Conservation (phyloP, 2,888 invertebrate genomes). For the Ypsolopha sequella region DNA sequence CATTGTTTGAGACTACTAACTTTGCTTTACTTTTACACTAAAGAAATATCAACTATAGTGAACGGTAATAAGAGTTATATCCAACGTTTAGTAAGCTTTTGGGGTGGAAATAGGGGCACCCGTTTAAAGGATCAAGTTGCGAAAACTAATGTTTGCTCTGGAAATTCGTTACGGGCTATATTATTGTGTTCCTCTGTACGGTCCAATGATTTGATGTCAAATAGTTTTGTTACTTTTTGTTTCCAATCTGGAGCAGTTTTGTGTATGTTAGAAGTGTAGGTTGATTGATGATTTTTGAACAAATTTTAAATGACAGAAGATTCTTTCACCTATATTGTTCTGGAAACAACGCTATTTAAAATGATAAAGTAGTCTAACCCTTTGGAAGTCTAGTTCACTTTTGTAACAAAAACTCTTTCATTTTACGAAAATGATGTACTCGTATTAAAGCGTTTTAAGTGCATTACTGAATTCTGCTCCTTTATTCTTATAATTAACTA, state of each 20-base stretch:
- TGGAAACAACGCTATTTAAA: no score
- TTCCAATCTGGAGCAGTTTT: constrained; percentile 1
- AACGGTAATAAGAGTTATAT: constrained; percentile 10
- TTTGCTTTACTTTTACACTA: background rate
- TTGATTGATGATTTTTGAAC: background rate
- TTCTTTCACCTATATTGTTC: no score
- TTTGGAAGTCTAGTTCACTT: no score
- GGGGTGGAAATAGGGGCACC: constrained; percentile 41
- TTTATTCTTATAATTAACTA: no score
- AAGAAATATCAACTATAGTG: constrained; percentile 16
- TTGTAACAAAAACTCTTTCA: no score
- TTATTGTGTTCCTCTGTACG: constrained; percentile 36
- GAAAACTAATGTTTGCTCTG: constrained; percentile 62
- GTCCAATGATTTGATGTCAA: constrained; percentile 46
- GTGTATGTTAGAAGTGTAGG: background rate
- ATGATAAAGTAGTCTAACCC: no score
- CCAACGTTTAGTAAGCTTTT: background rate
- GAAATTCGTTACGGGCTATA: constrained; percentile 64
- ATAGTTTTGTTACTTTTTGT: constrained; percentile 15
- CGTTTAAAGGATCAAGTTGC: constrained; percentile 51
- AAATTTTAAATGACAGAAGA: no score
- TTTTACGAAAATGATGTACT: no score
- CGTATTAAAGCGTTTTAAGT: no score
- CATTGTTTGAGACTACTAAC: constrained; percentile 37
- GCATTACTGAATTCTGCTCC: no score